Evolutionary conservation across 1,140 invertebrate genomes (phyloP), one percentile per base, ranked within the genome.

Genomic region (Trichonephila clavipes): DNA sequence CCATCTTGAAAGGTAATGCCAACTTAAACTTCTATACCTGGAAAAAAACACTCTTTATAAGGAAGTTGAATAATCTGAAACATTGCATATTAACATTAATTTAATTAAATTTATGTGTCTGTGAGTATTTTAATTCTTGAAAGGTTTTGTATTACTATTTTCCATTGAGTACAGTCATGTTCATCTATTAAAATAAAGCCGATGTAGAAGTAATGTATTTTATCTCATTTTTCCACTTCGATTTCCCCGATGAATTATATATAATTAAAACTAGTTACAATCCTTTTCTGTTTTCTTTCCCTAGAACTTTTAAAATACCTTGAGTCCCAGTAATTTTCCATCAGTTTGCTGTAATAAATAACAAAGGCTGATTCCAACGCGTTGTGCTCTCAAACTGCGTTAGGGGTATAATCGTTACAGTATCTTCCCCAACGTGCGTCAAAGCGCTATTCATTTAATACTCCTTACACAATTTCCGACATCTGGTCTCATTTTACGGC

Each of bases 381-480:
- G 21, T 69, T 24, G 28, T 24, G 5, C 28, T 12, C 34, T 28
- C 28, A 77, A 40, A 77, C 28, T 6, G 4, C 34, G 18, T 77
- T 77, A 19, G 18, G 3, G 72, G 34, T 77, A 34, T 24, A 24
- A 18, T 77, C 69, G 69, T 77, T 77, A 77, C 69, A 34, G 28
- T 72, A 77, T 77, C 72, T 77, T 19, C 19, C 34, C 24, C 28
- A 19, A 28, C 28, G 18, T 18, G 28, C 14, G 5, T 18, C 34
- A 40, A 40, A 34, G 72, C 24, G 28, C 72, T 40, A 77, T 77
- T 77, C 72, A 77, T 77, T 77, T 77, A 77, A 77, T 77, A 77
- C 28, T 77, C 28, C 34, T 77, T 77, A 28, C 72, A 77, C 72
- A 77, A 77, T 77, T 77, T 77, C 72, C 72, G 72, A 77, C 72